These are phyloP conservation scores for Callyntrura sp. DNA, from an alignment of 2,888 invertebrate genomes.

Conservation along the genomic window DNA sequence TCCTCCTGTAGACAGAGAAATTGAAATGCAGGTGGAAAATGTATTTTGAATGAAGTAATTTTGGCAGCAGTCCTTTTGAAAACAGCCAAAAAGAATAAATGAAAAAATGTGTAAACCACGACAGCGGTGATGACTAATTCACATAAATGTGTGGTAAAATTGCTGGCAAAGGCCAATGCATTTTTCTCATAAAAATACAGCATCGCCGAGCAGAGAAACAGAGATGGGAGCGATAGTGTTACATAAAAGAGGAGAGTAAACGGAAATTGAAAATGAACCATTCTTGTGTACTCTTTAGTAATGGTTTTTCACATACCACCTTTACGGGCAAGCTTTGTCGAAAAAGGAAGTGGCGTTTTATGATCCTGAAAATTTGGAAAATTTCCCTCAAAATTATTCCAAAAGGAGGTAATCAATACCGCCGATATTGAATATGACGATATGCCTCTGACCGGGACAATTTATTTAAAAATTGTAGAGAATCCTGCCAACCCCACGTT, in stretches of 20 bases:
- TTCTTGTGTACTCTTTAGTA: no score
- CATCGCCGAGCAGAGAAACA: background rate
- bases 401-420: no score
- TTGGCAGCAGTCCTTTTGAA: constrained; percentile 29
- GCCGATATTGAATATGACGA: no score
- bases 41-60: constrained; percentile 26
- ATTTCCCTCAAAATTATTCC: no score
- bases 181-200: background rate
- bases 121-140: constrained; percentile 48
- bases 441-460: no score
- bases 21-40: constrained; percentile 12
- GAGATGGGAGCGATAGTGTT: background rate
- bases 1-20: background rate
- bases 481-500: no score
- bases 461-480: no score
- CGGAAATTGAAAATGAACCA: no score
- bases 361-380: no score
- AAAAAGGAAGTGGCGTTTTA: background rate
- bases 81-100: background rate
- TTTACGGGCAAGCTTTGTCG: background rate
- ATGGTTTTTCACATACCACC: background rate
- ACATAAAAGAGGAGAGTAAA: background rate
- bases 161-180: constrained; percentile 36
- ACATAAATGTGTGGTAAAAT: constrained; percentile 26
- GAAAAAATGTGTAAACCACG: constrained; percentile 30